These are phyloP conservation scores for Caenorhabditis sp. DNA, from an alignment of 2,888 invertebrate species.

Conservation along the genomic window DNA sequence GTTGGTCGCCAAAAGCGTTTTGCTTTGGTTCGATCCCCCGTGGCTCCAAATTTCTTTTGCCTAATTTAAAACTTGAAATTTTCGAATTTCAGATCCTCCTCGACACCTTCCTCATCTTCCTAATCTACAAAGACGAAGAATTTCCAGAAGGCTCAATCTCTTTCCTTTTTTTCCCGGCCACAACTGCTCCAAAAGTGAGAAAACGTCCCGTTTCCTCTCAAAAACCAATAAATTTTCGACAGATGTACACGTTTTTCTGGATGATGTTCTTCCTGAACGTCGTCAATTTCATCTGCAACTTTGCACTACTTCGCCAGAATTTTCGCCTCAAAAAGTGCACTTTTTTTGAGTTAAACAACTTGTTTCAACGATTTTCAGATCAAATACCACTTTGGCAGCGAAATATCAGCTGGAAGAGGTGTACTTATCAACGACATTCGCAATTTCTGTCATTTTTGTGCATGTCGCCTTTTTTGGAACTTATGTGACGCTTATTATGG, in stretches of 20 bases:
- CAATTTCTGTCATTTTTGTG: conserved; percentile 14
- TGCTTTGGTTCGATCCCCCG: neutral
- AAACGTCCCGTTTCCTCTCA: neutral
- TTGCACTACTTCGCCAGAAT: neutral
- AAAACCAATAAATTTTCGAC: neutral
- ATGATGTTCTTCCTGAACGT: neutral
- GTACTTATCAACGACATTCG: neutral
- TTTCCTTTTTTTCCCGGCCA: too few relatives aligned
- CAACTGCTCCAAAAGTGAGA: neutral
- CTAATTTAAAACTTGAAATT: neutral
- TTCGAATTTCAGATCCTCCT: neutral
- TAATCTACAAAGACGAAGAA: neutral
- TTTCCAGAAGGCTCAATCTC: too few relatives aligned
- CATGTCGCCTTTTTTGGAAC: conserved; percentile 20
- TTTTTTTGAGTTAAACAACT: neutral
- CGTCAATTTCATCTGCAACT: neutral
- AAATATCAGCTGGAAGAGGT: conserved; percentile 33
- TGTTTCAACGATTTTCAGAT: conserved; percentile 1
- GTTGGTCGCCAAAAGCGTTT: neutral
- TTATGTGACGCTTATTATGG: neutral
- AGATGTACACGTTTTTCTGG: neutral
- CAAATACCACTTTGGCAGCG: conserved; percentile 1
- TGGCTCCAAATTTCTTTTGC: neutral
- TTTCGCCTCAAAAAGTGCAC: neutral
- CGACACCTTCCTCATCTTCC: neutral